phyloP scores from a whole-genome alignment of 2,797 vertebrate genomes.

The Notoglanidium macrostoma region DNA sequence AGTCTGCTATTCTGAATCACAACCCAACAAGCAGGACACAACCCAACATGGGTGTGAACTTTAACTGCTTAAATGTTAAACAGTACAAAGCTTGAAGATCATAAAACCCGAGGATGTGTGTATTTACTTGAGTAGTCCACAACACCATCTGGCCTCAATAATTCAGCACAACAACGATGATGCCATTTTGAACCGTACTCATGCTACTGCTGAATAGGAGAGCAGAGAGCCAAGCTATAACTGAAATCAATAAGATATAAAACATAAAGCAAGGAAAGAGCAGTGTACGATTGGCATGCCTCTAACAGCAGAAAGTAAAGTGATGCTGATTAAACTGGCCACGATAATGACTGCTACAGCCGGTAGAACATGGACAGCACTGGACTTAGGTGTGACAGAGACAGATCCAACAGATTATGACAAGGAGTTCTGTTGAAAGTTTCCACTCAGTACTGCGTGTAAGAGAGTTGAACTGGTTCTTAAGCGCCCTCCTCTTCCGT shows the following conservation, averaged over 20 bases:
- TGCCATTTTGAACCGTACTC: neutral
- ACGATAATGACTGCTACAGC: neutral
- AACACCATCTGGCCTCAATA: neutral
- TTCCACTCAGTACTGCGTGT: neutral
- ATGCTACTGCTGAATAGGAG: neutral
- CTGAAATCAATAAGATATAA: neutral
- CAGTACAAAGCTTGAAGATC: neutral
- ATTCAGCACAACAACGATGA: neutral
- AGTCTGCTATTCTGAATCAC: neutral
- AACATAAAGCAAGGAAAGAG: neutral
- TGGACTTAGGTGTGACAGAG: neutral
- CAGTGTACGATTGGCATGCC: neutral
- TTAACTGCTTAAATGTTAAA: neutral
- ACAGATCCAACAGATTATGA: neutral
- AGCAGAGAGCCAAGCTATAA: neutral
- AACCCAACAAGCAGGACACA: neutral
- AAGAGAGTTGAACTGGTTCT: neutral
- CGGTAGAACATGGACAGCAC: neutral
- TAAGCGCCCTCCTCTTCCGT: neutral
- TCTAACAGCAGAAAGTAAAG: neutral
- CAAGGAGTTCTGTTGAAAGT: neutral
- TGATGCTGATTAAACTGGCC: neutral
- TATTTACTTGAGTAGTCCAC: neutral
- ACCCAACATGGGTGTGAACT: constrained; percentile 16
- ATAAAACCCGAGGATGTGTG: neutral